phyloP scores from a whole-genome alignment of 2,888 invertebrate species.

The Sesamia inferens region DNA sequence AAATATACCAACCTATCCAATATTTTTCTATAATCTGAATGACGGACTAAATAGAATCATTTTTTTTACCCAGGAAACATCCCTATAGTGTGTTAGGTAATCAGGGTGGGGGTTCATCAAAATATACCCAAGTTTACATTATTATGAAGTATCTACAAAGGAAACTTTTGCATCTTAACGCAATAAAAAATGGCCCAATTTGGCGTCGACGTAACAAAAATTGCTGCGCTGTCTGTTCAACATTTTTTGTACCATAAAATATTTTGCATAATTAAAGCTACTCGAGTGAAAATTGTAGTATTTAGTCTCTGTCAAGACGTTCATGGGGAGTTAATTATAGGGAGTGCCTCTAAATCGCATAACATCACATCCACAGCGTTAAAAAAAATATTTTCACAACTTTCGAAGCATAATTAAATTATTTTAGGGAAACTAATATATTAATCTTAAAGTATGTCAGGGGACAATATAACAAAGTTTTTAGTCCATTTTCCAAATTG shows the following conservation, averaged over 20 bases:
- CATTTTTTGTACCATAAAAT: slow-evolving; percentile 31
- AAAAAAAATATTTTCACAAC: slow-evolving; percentile 12
- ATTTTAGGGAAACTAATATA: slow-evolving; percentile 19
- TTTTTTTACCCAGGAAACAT: no score
- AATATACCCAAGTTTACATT: slow-evolving; percentile 43
- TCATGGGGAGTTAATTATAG: slow-evolving; percentile 41
- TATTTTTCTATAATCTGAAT: no score
- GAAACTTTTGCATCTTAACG: slow-evolving; percentile 50
- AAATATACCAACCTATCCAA: no score
- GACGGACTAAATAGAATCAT: no score
- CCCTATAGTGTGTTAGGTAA: no score
- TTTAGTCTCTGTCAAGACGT: slow-evolving; percentile 50
- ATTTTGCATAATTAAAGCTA: slow-evolving; percentile 54
- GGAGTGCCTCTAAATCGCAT: slow-evolving; percentile 34
- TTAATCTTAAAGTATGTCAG: slow-evolving; percentile 13
- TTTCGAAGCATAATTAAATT: slow-evolving; percentile 24
- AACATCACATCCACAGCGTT: slow-evolving; percentile 30
- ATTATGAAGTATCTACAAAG: slow-evolving; percentile 42
- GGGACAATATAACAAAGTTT: slow-evolving; percentile 10
- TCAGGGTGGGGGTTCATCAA: slow-evolving; percentile 19
- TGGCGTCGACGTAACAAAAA: slow-evolving; percentile 42
- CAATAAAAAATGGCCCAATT: slow-evolving; percentile 53
- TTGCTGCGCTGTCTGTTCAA: slow-evolving; percentile 21
- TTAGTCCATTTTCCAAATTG: slow-evolving; percentile 19
- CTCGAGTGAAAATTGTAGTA: slow-evolving; percentile 51